phyloP scores from a whole-genome alignment of 2,797 vertebrate genomes.

The Alectoris magna region DNA sequence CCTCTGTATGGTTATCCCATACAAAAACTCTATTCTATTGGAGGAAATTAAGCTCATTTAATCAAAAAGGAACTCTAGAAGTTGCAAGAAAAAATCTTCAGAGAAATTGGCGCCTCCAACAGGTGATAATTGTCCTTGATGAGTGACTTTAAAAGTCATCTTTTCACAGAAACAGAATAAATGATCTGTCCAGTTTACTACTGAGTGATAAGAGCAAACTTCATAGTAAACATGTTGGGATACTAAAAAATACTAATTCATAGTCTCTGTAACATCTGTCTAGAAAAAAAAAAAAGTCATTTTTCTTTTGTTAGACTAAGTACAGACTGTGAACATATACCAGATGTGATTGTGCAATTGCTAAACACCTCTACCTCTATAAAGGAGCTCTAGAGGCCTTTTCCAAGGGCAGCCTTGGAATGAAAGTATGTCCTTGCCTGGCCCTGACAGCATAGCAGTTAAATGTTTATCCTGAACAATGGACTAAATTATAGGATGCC shows the following conservation, averaged over 20 bases:
- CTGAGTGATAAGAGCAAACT: background rate
- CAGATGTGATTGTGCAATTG: background rate
- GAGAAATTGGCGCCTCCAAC: background rate
- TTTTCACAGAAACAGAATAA: background rate
- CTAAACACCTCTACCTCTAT: background rate
- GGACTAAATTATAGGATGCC: accelerated
- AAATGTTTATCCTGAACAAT: background rate
- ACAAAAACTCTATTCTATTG: background rate
- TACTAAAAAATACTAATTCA: background rate
- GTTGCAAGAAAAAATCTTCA: background rate
- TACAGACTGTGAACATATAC: background rate
- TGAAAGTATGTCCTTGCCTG: background rate
- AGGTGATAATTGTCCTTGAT: background rate
- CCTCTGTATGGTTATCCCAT: background rate
- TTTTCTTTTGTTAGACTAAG: constrained; percentile 6
- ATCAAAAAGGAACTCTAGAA: background rate
- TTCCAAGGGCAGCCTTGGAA: background rate
- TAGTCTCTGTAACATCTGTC: background rate
- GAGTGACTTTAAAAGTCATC: background rate
- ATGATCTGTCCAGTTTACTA: background rate
- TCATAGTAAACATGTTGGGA: background rate
- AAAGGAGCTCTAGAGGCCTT: background rate
- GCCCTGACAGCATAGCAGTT: background rate
- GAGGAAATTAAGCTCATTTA: background rate
- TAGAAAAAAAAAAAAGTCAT: background rate